These are phyloP conservation scores for Muscidifurax raptorellus DNA, from an alignment of 1,140 invertebrate genomes.

Conservation along the genomic window DNA sequence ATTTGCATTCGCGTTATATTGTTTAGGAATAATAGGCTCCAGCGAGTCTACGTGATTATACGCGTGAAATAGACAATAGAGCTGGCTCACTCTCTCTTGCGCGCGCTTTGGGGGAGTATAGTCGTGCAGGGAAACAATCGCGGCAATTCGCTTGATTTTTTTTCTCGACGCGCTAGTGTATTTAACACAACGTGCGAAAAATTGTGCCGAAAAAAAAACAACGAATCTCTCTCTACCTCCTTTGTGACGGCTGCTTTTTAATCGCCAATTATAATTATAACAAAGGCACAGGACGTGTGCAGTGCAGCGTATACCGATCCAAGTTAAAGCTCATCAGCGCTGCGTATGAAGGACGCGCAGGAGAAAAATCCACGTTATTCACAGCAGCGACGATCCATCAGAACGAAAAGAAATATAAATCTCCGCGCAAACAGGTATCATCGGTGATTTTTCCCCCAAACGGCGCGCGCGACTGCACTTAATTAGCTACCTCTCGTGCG, in stretches of 20 bases:
- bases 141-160: constrained; percentile 3
- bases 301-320: no score
- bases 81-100: background rate
- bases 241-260: no score
- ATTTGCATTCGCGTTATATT: constrained; percentile 1
- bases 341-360: background rate
- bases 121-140: constrained; percentile 4
- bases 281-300: no score
- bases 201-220: background rate
- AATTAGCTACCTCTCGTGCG: constrained; percentile 1
- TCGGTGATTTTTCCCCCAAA: background rate
- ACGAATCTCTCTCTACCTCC: background rate
- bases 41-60: constrained; percentile 7
- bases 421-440: background rate
- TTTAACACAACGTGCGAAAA: background rate
- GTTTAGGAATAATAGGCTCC: constrained; percentile 4
- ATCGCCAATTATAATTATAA: background rate
- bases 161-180: background rate
- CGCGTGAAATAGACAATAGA: background rate
- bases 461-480: constrained; percentile 1
- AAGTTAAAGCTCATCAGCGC: background rate
- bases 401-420: background rate
- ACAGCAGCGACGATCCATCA: background rate
- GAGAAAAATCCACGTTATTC: no score
- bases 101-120: no score